Conservation (phyloP, 2,888 invertebrate genomes). For the Linnaemya tessellans region DNA sequence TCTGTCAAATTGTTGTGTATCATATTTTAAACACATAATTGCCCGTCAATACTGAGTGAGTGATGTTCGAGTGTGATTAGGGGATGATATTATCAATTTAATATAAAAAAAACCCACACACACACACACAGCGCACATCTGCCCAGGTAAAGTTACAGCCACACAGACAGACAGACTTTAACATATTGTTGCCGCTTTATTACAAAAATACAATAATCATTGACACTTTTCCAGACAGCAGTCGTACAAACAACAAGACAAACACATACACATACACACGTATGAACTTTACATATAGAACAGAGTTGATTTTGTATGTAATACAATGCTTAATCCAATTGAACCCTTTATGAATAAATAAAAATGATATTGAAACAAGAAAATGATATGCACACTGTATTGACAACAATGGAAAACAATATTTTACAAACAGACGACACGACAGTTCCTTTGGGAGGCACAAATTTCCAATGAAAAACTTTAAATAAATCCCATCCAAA, state of each 20-base stretch:
- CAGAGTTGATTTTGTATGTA: constrained; percentile 53
- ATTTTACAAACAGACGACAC: constrained; percentile 20
- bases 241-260: background rate
- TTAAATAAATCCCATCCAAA: too few relatives aligned
- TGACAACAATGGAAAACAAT: constrained; percentile 34
- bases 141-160: background rate
- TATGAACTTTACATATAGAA: background rate
- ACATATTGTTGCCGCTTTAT: constrained; percentile 29
- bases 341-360: constrained; percentile 52
- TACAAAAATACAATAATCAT: constrained; percentile 16
- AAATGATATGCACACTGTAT: constrained; percentile 20
- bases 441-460: background rate
- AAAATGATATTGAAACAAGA: constrained; percentile 46
- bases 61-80: constrained; percentile 30
- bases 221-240: constrained; percentile 54
- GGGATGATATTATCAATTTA: constrained; percentile 45
- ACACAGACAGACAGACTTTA: constrained; percentile 3
- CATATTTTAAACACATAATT: constrained; percentile 52
- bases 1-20: constrained; percentile 26
- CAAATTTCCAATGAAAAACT: background rate
- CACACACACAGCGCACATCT: background rate
- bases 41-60: constrained; percentile 17
- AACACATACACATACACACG: background rate
- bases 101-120: constrained; percentile 39
- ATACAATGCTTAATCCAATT: constrained; percentile 60